Evolutionary conservation across 1,140 invertebrate species (phyloP).

Genomic region (Planococcus citri): DNA sequence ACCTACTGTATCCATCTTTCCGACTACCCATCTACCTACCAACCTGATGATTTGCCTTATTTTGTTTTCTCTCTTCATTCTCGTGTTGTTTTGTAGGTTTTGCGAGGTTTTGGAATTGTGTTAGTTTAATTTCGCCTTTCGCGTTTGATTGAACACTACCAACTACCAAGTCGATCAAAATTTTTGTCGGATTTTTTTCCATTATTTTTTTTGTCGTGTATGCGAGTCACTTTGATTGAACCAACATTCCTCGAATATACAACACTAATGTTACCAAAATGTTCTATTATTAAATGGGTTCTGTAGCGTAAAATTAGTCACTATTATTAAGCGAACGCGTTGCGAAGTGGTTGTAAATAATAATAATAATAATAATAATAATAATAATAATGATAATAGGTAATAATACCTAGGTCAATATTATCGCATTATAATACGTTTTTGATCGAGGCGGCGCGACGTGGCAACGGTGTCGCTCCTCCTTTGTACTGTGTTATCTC

Average conservation of each 20-base stretch:
- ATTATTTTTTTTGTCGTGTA: not conserved
- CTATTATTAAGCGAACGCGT: not conserved
- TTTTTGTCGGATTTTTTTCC: not conserved
- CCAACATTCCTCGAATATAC: not conserved
- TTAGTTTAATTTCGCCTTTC: not conserved
- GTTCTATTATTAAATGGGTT: not conserved
- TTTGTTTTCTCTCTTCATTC: too few relatives aligned
- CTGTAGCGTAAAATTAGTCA: slow-evolving; percentile 1
- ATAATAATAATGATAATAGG: too few relatives aligned
- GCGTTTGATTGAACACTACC: not conserved
- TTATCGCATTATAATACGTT: too few relatives aligned
- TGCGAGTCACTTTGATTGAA: not conserved
- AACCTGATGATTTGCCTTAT: too few relatives aligned
- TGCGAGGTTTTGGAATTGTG: not conserved
- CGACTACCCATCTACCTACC: too few relatives aligned
- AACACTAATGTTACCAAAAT: slow-evolving; percentile 8
- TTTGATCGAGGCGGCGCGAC: not conserved
- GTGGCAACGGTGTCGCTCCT: too few relatives aligned
- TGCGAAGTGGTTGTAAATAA: not conserved
- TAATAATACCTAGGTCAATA: too few relatives aligned
- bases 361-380: too few relatives aligned
- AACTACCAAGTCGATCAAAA: too few relatives aligned
- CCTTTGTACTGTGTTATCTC: not conserved
- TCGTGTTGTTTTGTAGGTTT: not conserved
- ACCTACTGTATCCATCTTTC: too few relatives aligned